Percentiles rank a stretch among this genome's conserved stretches.
phyloP scores from a whole-genome alignment of 2,113 vertebrate species.

The Cebidichthys violaceus region DNA sequence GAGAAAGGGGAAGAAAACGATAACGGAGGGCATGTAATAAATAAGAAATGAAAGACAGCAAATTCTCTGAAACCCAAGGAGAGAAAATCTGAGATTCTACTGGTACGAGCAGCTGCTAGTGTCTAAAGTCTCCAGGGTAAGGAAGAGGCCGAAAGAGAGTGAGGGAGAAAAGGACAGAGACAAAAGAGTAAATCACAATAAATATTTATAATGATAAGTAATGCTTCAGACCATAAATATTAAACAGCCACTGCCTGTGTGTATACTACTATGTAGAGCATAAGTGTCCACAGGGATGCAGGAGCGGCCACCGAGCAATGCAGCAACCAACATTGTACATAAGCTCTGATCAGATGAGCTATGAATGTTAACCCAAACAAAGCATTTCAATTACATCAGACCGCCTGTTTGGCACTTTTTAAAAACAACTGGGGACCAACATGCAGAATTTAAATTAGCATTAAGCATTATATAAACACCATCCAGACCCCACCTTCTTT shows the following conservation, averaged over 20 bases:
- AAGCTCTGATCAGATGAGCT: slow-evolving; percentile 72
- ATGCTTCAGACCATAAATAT: slow-evolving; percentile 79
- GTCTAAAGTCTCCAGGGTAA: slow-evolving; percentile 66
- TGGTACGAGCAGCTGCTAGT: slow-evolving; percentile 69
- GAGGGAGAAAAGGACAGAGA: slow-evolving; percentile 62
- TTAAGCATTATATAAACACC: slow-evolving; percentile 60
- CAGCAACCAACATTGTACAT: slow-evolving; percentile 68
- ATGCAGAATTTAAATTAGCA: slow-evolving; percentile 68
- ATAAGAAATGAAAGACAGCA: slow-evolving; percentile 76
- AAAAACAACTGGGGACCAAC: slow-evolving; percentile 53
- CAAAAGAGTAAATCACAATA: slow-evolving; percentile 84
- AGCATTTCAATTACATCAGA: slow-evolving; percentile 55
- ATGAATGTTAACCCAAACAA: slow-evolving; percentile 71
- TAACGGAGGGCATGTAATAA: slow-evolving; percentile 69
- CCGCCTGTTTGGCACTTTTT: slow-evolving; percentile 60
- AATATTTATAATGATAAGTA: slow-evolving; percentile 86
- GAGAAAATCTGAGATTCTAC: slow-evolving; percentile 72
- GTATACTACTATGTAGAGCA: slow-evolving; percentile 43
- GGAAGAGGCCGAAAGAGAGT: slow-evolving; percentile 43
- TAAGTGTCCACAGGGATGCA: slow-evolving; percentile 61
- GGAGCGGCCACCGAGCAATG: slow-evolving; percentile 57
- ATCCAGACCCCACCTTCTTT: slow-evolving; percentile 11
- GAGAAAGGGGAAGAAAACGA: slow-evolving; percentile 54
- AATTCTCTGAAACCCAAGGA: slow-evolving; percentile 60
- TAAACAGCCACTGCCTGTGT: slow-evolving; percentile 65